Base-by-base conservation (phyloP, 2,888 invertebrate genomes). In the Acrobasis consociella region DNA sequence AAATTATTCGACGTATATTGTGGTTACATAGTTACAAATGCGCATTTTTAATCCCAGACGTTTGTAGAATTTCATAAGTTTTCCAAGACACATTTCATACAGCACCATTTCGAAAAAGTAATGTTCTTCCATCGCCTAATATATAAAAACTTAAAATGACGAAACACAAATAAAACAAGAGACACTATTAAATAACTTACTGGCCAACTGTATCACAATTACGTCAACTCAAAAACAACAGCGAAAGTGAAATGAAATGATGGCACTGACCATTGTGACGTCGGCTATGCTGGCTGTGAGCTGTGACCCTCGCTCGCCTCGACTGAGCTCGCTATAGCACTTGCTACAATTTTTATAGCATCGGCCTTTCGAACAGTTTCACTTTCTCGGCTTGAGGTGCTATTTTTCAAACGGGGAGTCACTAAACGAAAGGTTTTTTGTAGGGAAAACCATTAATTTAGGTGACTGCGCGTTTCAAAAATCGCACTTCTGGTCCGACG, bases 271-370 rank as follows among this genome's bases (percentile, higher is more conserved):
- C 91, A 91, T 91, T 84, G 65, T 68, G 70, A 68, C 74, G 78
- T 74, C 74, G 78, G 76, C 80, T 77, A 78, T 75, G 76, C 76
- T 73, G 74, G 77, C 70, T 64, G 73, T 68, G 75, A 73, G 77
- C 70, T 64, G 73, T 68, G 75, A 73, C 74, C 72, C 75, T 77
- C 83, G 80, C 82, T 79, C 78, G 78, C 81, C 72, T 79, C 81
- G 79, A 91, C 90, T 91, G 90, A 87, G 78, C 85, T 78, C 77
- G 81, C 72, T 69, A 69, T 69, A 71, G 70, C 61, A 63, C 74
- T 67, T 78, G 83, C 84, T 80, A 89, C 90, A 87, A 87, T 85
- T 89, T 91, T 90, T 91, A 92, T 91, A 91, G 82, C 52, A 13
- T 15, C 81, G 79, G 81, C 78, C 81, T 80, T 79, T 78, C 80